These are phyloP conservation scores for Patella pellucida DNA, from an alignment of 2,888 invertebrate genomes.

Conservation along the genomic window DNA sequence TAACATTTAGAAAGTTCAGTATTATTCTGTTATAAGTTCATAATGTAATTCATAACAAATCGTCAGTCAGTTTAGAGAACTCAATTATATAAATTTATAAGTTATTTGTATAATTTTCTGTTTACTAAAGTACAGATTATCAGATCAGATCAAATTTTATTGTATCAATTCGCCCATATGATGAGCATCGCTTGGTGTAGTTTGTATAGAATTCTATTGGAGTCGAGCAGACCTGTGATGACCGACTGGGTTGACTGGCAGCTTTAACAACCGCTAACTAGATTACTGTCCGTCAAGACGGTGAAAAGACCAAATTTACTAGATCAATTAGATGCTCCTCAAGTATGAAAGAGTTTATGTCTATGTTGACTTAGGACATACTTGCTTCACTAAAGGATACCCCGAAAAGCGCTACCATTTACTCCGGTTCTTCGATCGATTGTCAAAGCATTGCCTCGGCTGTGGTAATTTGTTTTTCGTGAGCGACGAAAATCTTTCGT, in stretches of 20 bases:
- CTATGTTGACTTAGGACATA: not conserved
- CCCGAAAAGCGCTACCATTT: slow-evolving; percentile 2
- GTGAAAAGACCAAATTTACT: not conserved
- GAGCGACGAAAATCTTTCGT: slow-evolving; percentile 11
- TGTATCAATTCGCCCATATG: too few species aligned
- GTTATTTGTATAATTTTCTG: too few species aligned
- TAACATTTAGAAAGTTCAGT: too few species aligned
- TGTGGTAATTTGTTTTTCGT: slow-evolving; percentile 11
- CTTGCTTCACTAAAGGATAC: not conserved
- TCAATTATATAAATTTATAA: too few species aligned
- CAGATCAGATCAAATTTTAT: too few species aligned
- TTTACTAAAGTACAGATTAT: too few species aligned
- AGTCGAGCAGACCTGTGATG: too few species aligned
- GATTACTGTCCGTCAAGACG: slow-evolving; percentile 6
- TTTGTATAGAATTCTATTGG: too few species aligned
- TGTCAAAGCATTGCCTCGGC: slow-evolving; percentile 5
- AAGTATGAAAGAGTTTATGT: slow-evolving; percentile 5
- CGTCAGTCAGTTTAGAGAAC: too few species aligned
- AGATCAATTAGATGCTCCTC: slow-evolving; percentile 9
- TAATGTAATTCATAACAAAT: too few species aligned
- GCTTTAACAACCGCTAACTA: not conserved
- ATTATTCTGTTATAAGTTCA: too few species aligned
- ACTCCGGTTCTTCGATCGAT: not conserved
- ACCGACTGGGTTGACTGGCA: not conserved
- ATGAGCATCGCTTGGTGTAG: too few species aligned